Evolutionary conservation across 2,888 invertebrate species (phyloP).

Genomic region (Hoplodrina ambigua): DNA sequence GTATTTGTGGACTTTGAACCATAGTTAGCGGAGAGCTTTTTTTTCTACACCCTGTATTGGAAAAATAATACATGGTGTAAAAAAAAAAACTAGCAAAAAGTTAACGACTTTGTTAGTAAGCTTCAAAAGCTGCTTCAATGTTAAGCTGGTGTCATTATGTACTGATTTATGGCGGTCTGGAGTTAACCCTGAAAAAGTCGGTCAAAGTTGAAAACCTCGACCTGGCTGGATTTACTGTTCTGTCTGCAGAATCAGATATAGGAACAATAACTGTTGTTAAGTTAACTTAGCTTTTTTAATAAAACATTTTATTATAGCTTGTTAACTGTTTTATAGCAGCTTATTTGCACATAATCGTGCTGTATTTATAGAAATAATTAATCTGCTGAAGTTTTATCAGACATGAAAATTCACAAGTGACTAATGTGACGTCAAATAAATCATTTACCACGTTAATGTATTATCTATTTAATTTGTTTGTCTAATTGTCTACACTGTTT

Average conservation of each 20-base stretch:
- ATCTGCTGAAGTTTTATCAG: conserved; percentile 1
- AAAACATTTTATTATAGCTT: not conserved
- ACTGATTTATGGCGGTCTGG: conserved; percentile 32
- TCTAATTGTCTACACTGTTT: too few relatives aligned
- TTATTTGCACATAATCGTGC: not conserved
- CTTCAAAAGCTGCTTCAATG: conserved; percentile 10
- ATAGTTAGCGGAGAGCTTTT: not conserved
- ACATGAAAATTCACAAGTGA: not conserved
- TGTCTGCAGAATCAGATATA: conserved; percentile 36
- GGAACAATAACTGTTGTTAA: not conserved
- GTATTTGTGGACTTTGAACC: conserved; percentile 18
- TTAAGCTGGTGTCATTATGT: conserved; percentile 14
- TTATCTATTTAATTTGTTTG: too few relatives aligned
- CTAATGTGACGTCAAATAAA: not conserved
- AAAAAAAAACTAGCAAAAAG: not conserved
- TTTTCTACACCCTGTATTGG: not conserved
- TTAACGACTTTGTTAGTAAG: not conserved
- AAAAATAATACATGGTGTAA: not conserved
- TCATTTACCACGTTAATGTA: not conserved
- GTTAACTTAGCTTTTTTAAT: conserved; percentile 2
- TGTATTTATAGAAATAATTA: conserved; percentile 24
- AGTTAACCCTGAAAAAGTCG: conserved; percentile 39
- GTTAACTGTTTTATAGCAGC: not conserved
- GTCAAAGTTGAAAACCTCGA: conserved; percentile 47
- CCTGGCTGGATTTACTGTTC: conserved; percentile 24